These are phyloP conservation scores for Forbesichthys papilliferus DNA, from an alignment of 2,113 vertebrate species.

Conservation along the genomic window DNA sequence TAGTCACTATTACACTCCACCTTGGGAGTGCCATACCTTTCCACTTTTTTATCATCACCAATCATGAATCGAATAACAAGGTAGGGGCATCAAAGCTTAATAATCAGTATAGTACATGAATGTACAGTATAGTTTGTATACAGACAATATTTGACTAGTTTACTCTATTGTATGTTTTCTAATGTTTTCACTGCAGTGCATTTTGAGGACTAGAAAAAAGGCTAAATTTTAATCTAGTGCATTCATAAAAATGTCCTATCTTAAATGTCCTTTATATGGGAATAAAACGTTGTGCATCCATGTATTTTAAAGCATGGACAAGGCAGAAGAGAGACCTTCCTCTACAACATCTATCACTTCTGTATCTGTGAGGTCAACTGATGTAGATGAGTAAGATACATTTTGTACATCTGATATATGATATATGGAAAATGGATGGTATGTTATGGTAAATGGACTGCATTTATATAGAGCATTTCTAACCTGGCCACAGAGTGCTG, in stretches of 20 bases:
- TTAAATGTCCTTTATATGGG: neutral
- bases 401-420: too few species aligned
- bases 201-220: too few species aligned
- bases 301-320: slow-evolving; percentile 57
- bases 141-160: neutral
- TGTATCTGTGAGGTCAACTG: slow-evolving; percentile 39
- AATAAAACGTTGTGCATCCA: neutral
- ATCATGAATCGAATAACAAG: slow-evolving; percentile 18
- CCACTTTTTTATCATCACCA: neutral
- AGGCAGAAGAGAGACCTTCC: slow-evolving; percentile 31
- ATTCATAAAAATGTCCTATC: neutral
- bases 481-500: neutral
- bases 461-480: too few species aligned
- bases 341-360: slow-evolving; percentile 42
- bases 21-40: neutral
- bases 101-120: neutral
- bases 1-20: neutral
- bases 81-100: slow-evolving; percentile 12
- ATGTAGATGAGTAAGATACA: slow-evolving; percentile 39
- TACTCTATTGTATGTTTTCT: neutral
- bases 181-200: neutral
- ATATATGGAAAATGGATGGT: too few species aligned
- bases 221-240: neutral
- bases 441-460: neutral
- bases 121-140: neutral